Evolutionary conservation across 2,888 invertebrate species (phyloP), one percentile per base, ranked within the genome.

Genomic region (Dysmachus trigonus): DNA sequence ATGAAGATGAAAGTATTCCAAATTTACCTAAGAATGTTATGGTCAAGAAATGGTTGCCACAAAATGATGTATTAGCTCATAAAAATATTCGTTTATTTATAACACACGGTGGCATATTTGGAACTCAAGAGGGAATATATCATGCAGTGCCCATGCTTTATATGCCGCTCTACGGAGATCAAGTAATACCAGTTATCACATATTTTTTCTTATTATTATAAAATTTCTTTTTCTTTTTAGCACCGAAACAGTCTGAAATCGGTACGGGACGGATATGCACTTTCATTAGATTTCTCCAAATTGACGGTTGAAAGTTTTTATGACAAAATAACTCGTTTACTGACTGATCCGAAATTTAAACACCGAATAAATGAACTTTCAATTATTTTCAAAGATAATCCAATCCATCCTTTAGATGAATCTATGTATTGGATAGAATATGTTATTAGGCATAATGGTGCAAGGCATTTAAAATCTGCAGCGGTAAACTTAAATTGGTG

Each of bases 401-500:
- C 93, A 0, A 90, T 93, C 87, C 92, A 93, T 85, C 93, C 94
- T 1, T 89, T 94, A 89, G 93, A 94, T 2, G 93, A 93, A 73
- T 94, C 94, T 13, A 92, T 93, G 77, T 94, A 92, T 90, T 94
- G 94, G 94, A 93, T 94, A 47, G 94, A 95, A 89, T 94, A 94
- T 90, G 92, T 94, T 0, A 92, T 91, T 7, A 89, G 92, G 71
- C 91, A 93, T 88, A 90, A 91, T 3, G 92, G 92, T 0, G 93
- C 93, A 0, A 87, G 89, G 1, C 90, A 92, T 84, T 88, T 93
- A 33, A 92, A 92, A 86, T 92, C 93, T 0, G 89, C 91, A 6
- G 91, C 92, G 0, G 89, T 92, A 6, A 90, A 92, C 85, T 89
- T 93, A 87, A 90, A 90, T 3, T 91, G 92, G 88, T 91, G 92